Conservation (phyloP, 2,113 vertebrate species). For the Micromys minutus region DNA sequence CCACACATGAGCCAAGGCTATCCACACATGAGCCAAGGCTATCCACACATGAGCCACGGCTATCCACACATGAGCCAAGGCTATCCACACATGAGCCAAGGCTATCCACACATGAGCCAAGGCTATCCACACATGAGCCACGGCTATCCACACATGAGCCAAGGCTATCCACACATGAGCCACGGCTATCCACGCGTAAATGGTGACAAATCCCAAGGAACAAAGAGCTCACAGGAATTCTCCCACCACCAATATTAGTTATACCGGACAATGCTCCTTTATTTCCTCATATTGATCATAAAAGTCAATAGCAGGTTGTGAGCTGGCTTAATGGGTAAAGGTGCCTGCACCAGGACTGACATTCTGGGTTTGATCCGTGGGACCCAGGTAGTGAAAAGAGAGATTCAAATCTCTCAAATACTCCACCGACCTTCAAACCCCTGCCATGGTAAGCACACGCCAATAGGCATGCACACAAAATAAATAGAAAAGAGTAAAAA, state of each 20-base stretch:
- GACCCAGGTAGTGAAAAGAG: background rate
- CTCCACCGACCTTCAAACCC: background rate
- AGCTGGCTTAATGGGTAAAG: background rate
- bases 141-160: too few relatives aligned
- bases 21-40: background rate
- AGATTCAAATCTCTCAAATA: background rate
- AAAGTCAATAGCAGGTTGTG: background rate
- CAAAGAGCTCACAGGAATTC: slow-evolving; percentile 28
- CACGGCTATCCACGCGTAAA: background rate
- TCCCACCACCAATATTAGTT: background rate
- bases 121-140: background rate
- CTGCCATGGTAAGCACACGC: background rate
- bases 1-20: background rate
- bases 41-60: fast-evolving
- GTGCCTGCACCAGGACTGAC: background rate
- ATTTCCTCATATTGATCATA: background rate
- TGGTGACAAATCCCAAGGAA: background rate
- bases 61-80: too few relatives aligned
- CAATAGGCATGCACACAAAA: background rate
- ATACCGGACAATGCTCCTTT: background rate
- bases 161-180: background rate
- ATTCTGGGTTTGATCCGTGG: background rate
- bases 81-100: background rate
- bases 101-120: background rate
- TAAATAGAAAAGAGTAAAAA: background rate